A percentile compares a stretch with the other conserved stretches of the same genome.
Conservation (phyloP, 2,888 invertebrate species). For the Catocala sponsa region DNA sequence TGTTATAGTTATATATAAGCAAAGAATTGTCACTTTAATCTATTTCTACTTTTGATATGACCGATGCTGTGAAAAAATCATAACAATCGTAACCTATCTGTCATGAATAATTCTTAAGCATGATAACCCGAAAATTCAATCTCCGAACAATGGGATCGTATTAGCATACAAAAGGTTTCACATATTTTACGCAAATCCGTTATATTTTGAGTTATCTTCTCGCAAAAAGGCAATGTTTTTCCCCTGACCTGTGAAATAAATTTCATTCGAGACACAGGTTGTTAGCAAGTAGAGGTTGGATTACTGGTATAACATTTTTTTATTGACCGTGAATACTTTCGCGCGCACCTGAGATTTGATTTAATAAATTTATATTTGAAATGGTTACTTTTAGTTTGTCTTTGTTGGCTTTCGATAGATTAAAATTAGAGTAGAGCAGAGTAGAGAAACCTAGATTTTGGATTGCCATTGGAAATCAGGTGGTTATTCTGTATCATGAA, state of each 20-base stretch:
- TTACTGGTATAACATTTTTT: conserved; percentile 61
- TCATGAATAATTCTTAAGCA: conserved; percentile 85
- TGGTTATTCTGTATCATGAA: conserved; percentile 34
- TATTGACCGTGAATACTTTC: conserved; percentile 45
- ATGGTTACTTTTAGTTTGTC: not conserved
- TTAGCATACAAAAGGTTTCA: conserved; percentile 88
- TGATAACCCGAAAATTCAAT: conserved; percentile 86
- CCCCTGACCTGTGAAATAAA: conserved; percentile 78
- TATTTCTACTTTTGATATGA: not conserved
- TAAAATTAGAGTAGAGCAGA: conserved; percentile 5
- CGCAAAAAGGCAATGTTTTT: conserved; percentile 78
- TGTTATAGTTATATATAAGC: no score
- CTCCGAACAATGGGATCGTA: conserved; percentile 86
- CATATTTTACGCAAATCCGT: conserved; percentile 87
- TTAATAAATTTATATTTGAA: conserved; percentile 12
- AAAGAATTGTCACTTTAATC: no score
- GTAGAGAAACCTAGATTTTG: conserved; percentile 19
- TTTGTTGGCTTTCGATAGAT: conserved; percentile 4
- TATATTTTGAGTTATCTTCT: conserved; percentile 85
- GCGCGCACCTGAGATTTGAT: conserved; percentile 17
- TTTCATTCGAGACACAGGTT: conserved; percentile 68
- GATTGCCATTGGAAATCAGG: conserved; percentile 37
- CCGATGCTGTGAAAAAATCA: conserved; percentile 55
- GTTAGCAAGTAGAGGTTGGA: conserved; percentile 56
- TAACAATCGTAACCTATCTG: conserved; percentile 75